phyloP scores from a whole-genome alignment of 2,888 invertebrate genomes.

The Callyntrura guangdongensis region DNA sequence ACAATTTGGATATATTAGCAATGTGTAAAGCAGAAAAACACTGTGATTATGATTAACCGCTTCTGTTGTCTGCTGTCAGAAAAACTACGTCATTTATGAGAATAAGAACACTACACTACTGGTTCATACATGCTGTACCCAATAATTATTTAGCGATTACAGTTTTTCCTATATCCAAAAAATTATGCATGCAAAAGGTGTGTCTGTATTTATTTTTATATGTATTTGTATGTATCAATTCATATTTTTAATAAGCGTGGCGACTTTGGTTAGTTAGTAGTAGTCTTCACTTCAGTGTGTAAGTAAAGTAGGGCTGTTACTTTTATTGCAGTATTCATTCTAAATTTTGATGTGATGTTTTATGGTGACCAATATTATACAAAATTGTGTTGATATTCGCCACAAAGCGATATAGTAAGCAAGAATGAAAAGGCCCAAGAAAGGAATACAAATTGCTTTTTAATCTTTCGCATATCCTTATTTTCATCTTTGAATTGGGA shows the following conservation, averaged over 20 bases:
- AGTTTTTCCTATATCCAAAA: constrained; percentile 5
- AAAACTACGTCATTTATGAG: not conserved
- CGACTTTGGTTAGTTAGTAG: too few species aligned
- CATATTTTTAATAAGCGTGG: too few species aligned
- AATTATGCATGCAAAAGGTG: constrained; percentile 22
- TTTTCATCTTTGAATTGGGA: not conserved
- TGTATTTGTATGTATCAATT: not conserved
- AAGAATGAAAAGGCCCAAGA: constrained; percentile 1
- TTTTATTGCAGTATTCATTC: not conserved
- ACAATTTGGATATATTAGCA: too few species aligned
- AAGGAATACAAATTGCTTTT: constrained; percentile 34
- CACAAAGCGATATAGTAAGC: too few species aligned
- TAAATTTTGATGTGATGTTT: not conserved
- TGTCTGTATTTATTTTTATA: not conserved
- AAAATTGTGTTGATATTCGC: not conserved
- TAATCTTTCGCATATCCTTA: not conserved
- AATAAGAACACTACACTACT: not conserved
- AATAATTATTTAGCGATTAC: not conserved
- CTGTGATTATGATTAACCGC: constrained; percentile 7
- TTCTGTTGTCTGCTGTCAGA: not conserved
- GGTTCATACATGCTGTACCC: not conserved
- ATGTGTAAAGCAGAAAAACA: too few species aligned
- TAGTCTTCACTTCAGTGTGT: too few species aligned
- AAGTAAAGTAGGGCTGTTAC: not conserved
- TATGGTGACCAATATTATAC: not conserved